These are phyloP conservation scores for Oppia nitens DNA, from an alignment of 1,140 invertebrate genomes.

Conservation along the genomic window DNA sequence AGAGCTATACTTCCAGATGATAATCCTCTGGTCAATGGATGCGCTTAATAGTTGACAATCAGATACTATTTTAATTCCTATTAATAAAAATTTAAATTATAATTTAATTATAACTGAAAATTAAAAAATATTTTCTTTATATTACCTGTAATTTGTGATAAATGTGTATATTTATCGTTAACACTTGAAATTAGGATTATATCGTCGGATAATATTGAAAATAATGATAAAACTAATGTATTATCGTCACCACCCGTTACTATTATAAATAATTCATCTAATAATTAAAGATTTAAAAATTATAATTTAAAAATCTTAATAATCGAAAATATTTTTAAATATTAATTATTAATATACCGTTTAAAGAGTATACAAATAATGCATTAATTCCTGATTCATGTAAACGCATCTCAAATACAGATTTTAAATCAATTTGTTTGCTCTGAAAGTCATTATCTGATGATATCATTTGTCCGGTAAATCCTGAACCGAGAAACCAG, in stretches of 20 bases:
- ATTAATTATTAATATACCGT: constrained; percentile 8
- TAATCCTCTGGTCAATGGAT: constrained; percentile 16
- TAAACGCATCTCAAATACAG: not conserved
- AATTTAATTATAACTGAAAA: not conserved
- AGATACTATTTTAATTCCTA: constrained; percentile 9
- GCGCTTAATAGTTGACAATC: constrained; percentile 7
- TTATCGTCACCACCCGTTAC: constrained; percentile 18
- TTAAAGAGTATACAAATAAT: constrained; percentile 9
- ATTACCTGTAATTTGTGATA: constrained; percentile 18
- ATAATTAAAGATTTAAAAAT: constrained; percentile 1
- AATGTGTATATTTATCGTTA: constrained; percentile 3
- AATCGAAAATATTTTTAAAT: not conserved
- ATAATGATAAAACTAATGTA: not conserved
- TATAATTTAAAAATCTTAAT: not conserved
- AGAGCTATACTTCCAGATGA: constrained; percentile 3
- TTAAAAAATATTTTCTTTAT: not conserved
- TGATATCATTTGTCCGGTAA: not conserved
- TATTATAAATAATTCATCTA: constrained; percentile 10
- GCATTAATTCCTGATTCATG: constrained; percentile 19
- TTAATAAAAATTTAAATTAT: not conserved
- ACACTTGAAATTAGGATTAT: not conserved
- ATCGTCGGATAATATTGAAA: not conserved
- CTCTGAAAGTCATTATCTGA: not conserved
- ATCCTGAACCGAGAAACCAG: not conserved
- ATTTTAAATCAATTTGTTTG: not conserved